These are phyloP conservation scores for Guaruba guarouba DNA, from an alignment of 2,113 vertebrate genomes.

Conservation along the genomic window DNA sequence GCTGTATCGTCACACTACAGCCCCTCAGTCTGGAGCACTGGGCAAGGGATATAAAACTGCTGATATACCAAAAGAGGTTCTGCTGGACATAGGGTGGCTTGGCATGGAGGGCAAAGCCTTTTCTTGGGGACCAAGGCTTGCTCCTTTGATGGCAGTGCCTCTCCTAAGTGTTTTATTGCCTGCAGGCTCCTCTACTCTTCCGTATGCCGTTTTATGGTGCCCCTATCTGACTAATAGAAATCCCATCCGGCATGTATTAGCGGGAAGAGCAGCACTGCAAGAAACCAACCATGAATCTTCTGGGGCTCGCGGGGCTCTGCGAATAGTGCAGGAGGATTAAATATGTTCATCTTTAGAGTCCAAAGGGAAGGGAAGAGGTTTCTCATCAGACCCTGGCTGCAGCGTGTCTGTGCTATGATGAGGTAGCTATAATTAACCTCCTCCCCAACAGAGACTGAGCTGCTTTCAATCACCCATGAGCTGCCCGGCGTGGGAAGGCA, in stretches of 20 bases:
- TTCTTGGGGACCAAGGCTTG: not conserved
- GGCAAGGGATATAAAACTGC: not conserved
- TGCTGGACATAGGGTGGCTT: not conserved
- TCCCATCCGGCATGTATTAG: constrained; percentile 44
- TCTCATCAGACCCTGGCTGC: constrained; percentile 29
- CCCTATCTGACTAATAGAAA: constrained; percentile 15
- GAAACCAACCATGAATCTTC: constrained; percentile 58
- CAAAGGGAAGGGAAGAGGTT: constrained; percentile 39
- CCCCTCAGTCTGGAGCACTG: not conserved
- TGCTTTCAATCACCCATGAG: not conserved
- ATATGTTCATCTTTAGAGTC: not conserved
- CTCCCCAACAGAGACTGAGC: not conserved
- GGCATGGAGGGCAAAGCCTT: not conserved
- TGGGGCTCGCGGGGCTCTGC: not conserved
- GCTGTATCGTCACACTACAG: not conserved
- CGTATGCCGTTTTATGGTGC: not conserved
- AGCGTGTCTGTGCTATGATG: not conserved
- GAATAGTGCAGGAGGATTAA: constrained; percentile 25
- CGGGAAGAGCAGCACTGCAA: constrained; percentile 4
- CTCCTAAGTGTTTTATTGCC: constrained; percentile 13
- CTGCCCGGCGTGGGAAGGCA: not conserved
- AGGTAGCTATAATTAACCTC: constrained; percentile 45
- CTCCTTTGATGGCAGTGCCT: not conserved
- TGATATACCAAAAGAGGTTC: accelerated
- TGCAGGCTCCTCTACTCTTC: not conserved